phyloP scores from a whole-genome alignment of 2,113 vertebrate species.

The Gadus chalcogrammus region DNA sequence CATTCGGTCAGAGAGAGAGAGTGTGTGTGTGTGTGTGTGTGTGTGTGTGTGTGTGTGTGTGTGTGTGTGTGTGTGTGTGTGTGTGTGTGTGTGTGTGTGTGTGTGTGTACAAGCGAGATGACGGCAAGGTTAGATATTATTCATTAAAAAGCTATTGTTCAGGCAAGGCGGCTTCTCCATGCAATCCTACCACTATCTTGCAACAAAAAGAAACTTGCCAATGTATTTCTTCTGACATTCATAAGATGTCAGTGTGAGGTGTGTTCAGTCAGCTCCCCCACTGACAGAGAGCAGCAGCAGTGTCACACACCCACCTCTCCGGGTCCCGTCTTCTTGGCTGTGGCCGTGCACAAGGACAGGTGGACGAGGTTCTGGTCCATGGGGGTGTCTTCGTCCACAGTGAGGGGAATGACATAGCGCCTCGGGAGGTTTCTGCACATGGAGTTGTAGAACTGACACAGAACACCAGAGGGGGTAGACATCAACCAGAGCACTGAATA shows the following conservation, averaged over 20 bases:
- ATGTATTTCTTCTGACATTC: slow-evolving; percentile 31
- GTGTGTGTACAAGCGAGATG: neutral
- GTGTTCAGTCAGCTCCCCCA: slow-evolving; percentile 4
- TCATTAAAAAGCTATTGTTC: slow-evolving; percentile 32
- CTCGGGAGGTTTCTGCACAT: slow-evolving; percentile 76
- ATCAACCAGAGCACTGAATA: slow-evolving; percentile 2
- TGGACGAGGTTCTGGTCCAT: slow-evolving; percentile 77
- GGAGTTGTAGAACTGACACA: slow-evolving; percentile 75
- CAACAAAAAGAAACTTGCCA: slow-evolving; percentile 34
- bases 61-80: slow-evolving; percentile 1
- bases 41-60: neutral
- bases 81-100: slow-evolving; percentile 6
- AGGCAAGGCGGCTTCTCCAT: slow-evolving; percentile 16
- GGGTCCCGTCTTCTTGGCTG: slow-evolving; percentile 70
- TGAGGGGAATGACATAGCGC: slow-evolving; percentile 85
- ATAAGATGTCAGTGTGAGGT: slow-evolving; percentile 14
- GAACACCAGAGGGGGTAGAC: slow-evolving; percentile 28
- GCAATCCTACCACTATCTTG: slow-evolving; percentile 42
- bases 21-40: neutral
- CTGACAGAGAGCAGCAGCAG: slow-evolving; percentile 9
- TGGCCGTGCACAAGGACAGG: slow-evolving; percentile 72
- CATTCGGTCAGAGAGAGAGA: slow-evolving; percentile 7
- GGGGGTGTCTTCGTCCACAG: slow-evolving; percentile 63
- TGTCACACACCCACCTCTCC: slow-evolving; percentile 70
- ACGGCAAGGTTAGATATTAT: neutral